Percentiles rank a stretch among this genome's conserved stretches.
These are phyloP conservation scores for Dicycla oo DNA, from an alignment of 2,888 invertebrate species.

Conservation along the genomic window DNA sequence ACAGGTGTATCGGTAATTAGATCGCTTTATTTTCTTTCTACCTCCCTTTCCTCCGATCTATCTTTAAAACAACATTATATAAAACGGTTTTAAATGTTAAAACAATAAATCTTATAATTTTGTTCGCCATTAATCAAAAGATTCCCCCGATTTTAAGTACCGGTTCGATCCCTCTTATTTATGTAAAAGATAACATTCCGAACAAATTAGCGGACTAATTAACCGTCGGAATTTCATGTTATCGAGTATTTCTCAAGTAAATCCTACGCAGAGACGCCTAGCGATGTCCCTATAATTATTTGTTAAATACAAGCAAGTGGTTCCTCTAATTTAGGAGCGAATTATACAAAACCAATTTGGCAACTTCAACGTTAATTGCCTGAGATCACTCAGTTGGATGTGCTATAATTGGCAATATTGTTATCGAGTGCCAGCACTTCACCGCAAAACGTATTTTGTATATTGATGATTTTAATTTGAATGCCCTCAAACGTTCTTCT, in stretches of 20 bases:
- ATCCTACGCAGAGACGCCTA: constrained; percentile 35
- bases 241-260: constrained; percentile 58
- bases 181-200: constrained; percentile 65
- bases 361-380: constrained; percentile 63
- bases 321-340: constrained; percentile 70
- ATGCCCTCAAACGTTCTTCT: constrained; percentile 25
- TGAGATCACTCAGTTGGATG: constrained; percentile 58
- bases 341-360: constrained; percentile 67
- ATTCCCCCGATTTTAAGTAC: constrained; percentile 45
- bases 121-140: constrained; percentile 55
- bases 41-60: constrained; percentile 22
- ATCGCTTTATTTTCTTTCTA: constrained; percentile 56
- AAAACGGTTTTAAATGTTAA: constrained; percentile 60
- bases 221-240: constrained; percentile 53
- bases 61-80: constrained; percentile 50
- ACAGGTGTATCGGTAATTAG: constrained; percentile 56
- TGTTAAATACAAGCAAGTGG: constrained; percentile 65
- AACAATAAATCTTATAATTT: constrained; percentile 61
- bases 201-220: constrained; percentile 65
- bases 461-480: constrained; percentile 37
- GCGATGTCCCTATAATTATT: constrained; percentile 40
- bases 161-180: constrained; percentile 54
- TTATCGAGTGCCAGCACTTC: constrained; percentile 51
- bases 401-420: constrained; percentile 68
- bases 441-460: constrained; percentile 42